Percentiles rank a stretch among this genome's conserved stretches.
Conservation (phyloP, 2,113 vertebrate genomes). For the Aramus guarauna region DNA sequence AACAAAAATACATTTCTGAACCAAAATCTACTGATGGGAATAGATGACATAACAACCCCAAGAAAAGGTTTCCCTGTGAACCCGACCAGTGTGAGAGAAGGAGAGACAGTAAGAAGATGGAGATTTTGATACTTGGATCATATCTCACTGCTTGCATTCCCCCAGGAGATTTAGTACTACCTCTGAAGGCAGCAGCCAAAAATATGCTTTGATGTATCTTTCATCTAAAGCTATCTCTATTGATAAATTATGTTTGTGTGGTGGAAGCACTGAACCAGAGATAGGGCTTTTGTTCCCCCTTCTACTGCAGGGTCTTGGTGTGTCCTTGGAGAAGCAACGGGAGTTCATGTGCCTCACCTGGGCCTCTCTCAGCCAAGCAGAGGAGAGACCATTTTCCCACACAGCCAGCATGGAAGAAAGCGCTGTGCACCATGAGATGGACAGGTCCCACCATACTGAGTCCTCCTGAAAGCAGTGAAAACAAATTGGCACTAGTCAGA, state of each 20-base stretch:
- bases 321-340: neutral
- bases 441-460: neutral
- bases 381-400: neutral
- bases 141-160: neutral
- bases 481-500: neutral
- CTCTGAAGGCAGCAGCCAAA: conserved; percentile 26
- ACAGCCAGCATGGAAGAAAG: neutral
- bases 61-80: neutral
- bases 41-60: neutral
- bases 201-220: conserved; percentile 36
- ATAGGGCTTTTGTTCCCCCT: neutral
- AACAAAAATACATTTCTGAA: neutral
- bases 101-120: neutral
- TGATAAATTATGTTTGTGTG: neutral
- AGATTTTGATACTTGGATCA: neutral
- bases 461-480: neutral
- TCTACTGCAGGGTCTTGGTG: neutral
- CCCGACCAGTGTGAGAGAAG: neutral
- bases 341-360: neutral
- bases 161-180: neutral
- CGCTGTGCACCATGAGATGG: neutral
- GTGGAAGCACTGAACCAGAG: conserved; percentile 6
- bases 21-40: neutral
- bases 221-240: conserved; percentile 11
- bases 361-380: neutral